phyloP scores from a whole-genome alignment of 2,113 vertebrate species.

The Nothoprocta pentlandii region DNA sequence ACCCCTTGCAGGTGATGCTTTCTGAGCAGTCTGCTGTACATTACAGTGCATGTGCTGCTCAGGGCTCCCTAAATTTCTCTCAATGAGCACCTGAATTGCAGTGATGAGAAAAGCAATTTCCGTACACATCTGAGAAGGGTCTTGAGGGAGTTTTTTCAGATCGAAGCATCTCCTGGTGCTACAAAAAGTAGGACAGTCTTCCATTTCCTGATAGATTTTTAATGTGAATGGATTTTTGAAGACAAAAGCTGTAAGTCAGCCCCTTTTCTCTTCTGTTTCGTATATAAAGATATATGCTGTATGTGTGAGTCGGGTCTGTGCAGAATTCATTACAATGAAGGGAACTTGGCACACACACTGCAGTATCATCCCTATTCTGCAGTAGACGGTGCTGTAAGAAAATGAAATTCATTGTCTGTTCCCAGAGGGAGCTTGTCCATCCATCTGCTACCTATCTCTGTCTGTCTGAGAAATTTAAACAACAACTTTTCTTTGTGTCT shows the following conservation, averaged over 20 bases:
- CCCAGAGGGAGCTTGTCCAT: constrained; percentile 45
- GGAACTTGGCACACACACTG: constrained; percentile 52
- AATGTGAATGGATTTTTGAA: constrained; percentile 46
- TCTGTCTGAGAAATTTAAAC: constrained; percentile 54
- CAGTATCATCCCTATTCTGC: constrained; percentile 54
- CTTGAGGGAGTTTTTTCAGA: background rate
- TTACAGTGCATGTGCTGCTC: fast-evolving
- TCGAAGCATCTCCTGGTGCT: background rate
- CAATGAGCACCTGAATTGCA: background rate
- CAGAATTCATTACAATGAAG: constrained; percentile 12
- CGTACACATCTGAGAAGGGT: background rate
- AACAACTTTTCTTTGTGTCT: background rate
- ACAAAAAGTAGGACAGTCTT: constrained; percentile 44
- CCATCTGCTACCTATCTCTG: constrained; percentile 48
- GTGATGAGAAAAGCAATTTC: background rate
- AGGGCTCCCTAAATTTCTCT: background rate
- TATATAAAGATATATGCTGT: constrained; percentile 27
- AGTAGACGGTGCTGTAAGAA: constrained; percentile 40
- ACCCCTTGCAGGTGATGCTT: background rate
- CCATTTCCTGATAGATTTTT: constrained; percentile 32
- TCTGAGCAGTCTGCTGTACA: fast-evolving
- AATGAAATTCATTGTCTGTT: constrained; percentile 61
- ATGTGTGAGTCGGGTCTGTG: background rate
- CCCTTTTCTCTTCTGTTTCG: constrained; percentile 40
- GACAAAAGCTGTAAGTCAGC: constrained; percentile 62